A percentile compares a stretch with the other conserved stretches of the same genome.
These are phyloP conservation scores for Pterostichus niger DNA, from an alignment of 2,888 invertebrate species.

Conservation along the genomic window DNA sequence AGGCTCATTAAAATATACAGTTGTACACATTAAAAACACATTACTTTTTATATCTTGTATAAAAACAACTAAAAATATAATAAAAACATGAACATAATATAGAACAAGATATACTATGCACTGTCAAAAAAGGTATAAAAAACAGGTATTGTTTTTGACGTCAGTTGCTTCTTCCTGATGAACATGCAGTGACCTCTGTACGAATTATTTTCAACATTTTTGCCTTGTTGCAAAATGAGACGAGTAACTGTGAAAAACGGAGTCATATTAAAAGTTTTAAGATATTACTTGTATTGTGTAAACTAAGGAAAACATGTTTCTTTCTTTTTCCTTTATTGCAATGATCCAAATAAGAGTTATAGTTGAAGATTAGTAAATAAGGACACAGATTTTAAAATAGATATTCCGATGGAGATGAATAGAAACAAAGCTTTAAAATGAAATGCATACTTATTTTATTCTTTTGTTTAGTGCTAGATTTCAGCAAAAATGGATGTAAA, in stretches of 20 bases:
- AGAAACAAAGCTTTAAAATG: too few species aligned
- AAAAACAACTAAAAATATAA: constrained; percentile 37
- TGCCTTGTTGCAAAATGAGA: background rate
- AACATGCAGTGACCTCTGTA: background rate
- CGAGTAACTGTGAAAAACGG: too few species aligned
- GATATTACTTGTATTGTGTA: too few species aligned
- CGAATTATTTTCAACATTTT: background rate
- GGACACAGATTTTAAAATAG: background rate
- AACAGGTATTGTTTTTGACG: background rate
- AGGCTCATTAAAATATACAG: constrained; percentile 56
- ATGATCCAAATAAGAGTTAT: too few species aligned
- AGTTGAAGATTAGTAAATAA: background rate
- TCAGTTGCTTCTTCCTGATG: background rate
- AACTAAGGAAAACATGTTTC: too few species aligned
- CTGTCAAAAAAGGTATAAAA: background rate
- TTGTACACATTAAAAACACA: constrained; percentile 55
- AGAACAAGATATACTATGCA: background rate
- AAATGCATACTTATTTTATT: too few species aligned
- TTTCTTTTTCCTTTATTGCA: too few species aligned
- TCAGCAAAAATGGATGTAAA: too few species aligned
- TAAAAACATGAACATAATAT: constrained; percentile 26
- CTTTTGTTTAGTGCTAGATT: too few species aligned
- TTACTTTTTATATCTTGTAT: constrained; percentile 43
- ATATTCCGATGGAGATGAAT: background rate
- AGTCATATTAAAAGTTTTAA: too few species aligned